Evolutionary conservation across 2,888 invertebrate species (phyloP).

Genomic region (Lycocerus yunnanus): DNA sequence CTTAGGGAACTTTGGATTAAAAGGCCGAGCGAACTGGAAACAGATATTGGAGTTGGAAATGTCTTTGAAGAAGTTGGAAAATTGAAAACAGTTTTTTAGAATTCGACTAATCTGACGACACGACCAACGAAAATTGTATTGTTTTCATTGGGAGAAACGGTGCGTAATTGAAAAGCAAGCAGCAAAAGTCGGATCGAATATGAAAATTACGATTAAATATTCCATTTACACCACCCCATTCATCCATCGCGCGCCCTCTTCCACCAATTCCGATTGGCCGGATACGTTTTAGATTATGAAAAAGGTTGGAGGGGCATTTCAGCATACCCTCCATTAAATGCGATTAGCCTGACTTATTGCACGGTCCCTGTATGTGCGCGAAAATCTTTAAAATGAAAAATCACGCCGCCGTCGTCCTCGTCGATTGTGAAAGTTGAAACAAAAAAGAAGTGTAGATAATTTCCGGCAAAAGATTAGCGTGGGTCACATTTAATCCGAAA

Average conservation of each 20-base stretch:
- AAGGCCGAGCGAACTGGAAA: neutral
- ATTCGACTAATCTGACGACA: neutral
- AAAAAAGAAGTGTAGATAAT: neutral
- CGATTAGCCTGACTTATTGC: neutral
- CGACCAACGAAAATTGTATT: neutral
- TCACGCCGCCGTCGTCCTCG: neutral
- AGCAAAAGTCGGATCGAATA: no score
- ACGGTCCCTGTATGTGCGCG: neutral
- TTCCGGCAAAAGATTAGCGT: slow-evolving; percentile 3
- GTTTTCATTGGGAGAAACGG: neutral
- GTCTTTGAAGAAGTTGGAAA: neutral
- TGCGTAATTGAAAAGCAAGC: no score
- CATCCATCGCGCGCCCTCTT: neutral
- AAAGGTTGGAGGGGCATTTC: no score
- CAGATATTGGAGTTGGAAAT: neutral
- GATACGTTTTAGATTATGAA: neutral
- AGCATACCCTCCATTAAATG: no score
- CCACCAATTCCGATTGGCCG: neutral
- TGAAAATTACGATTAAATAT: no score
- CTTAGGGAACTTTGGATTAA: neutral
- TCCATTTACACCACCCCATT: no score
- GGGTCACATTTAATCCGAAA: neutral
- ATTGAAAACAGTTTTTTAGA: neutral
- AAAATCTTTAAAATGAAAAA: neutral
- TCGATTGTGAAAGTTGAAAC: neutral